Evolutionary conservation across 2,113 vertebrate species (phyloP), one percentile per base, ranked within the genome.

Genomic region (Centropristis striata): DNA sequence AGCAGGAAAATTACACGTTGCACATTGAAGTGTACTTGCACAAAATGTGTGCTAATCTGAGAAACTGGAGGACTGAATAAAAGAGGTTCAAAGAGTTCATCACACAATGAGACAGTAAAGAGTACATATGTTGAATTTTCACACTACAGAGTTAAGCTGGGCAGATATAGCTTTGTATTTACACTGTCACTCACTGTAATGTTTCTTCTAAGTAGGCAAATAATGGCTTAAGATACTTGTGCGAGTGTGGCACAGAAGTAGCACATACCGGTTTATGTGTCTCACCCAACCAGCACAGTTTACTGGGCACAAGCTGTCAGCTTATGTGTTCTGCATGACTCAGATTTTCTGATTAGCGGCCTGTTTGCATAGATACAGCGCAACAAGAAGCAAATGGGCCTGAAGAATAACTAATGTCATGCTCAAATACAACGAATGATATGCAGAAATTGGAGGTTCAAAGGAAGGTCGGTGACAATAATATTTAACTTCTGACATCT

Each of bases 311-410:
- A 47, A 75, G 65, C 81, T 89, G 82, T 87, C 83, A 81, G 73
- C 69, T 91, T 72, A 76, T 87, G 81, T 71, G 84, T 86, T 90
- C 90, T 82, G 86, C 77, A 87, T 94, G 93, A 93, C 88, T 93
- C 92, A 93, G 81, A 91, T 84, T 84, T 92, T 92, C 84, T 91
- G 81, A 89, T 91, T 91, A 87, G 86, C 58, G 64, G 58, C 82
- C 60, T 86, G 85, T 87, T 93, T 91, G 80, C 85, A 88, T 88
- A 88, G 92, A 92, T 90, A 90, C 86, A 86, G 80, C 25, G 44
- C 80, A 92, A 90, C 76, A 81, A 85, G 72, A 87, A 88, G 75
- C 79, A 87, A 89, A 86, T 65, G 67, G 53, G 67, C 21, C 72
- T 28, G 21, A 55, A 72, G 73, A 57, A 79, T 67, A 80, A 53